Base-by-base conservation (phyloP, 1,140 invertebrate genomes). In the Papilio polyxenes region DNA sequence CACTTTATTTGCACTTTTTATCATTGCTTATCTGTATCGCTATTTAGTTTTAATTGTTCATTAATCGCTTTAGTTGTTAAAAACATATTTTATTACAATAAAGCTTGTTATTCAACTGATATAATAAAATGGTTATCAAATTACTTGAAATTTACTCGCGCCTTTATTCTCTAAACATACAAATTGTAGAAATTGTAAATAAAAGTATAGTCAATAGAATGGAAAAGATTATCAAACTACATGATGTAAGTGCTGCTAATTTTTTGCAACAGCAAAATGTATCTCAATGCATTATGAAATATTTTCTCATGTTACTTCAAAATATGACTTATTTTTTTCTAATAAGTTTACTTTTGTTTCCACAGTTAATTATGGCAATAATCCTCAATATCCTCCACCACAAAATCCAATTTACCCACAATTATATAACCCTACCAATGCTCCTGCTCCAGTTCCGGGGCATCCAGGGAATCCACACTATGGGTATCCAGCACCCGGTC, bases 391-490 rank as follows among this genome's bases (percentile, higher is more conserved):
- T 72, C 90, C 90, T n/a, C 88, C 88, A 23, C 88, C 89, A n/a
- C 89, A 91, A 49, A 89, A 88, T 65, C 86, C 85, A 17, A 89
- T 90, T 3, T 93, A 93, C 75, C 92, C 92, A 9, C 89, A 91
- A 75, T 82, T 91, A n/a, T 92, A 89, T 75, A 91, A 91, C 62
- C 88, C 87, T 23, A 85, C 84, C 11, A 90, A 89, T 85, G 87
- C 89, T 6, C 88, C 89, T 17, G 84, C 84, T 11, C 88, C 89
- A 0, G 85, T 83, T 11, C 88, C 89, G 0, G 85, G 84, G 3
- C 91, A 91, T 75, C 88, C 87, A 10, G 83, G 69, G 7, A 82
- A 86, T 31, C 85, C 84, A 15, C 72, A 81, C 53, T 85, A 87
- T 17, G 85, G 83, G 1, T 87, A 86, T 76, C 87, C 87, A 3